Base-by-base conservation (phyloP, 37 sponge, comb jelly and placozoan genomes). In the Cliona cf. orientalis region DNA sequence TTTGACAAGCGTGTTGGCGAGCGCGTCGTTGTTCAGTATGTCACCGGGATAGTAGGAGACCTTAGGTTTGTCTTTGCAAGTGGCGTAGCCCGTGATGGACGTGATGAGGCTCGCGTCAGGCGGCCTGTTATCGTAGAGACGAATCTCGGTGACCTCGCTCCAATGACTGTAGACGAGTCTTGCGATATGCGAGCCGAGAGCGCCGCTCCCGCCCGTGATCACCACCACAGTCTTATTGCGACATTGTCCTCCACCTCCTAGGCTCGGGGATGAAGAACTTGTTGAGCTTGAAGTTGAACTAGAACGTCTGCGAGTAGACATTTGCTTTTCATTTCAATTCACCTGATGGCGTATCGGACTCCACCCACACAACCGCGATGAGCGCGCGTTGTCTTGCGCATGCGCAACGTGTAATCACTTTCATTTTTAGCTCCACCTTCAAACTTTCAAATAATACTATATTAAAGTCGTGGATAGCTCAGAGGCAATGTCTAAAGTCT, bases 181-280 rank as follows among this genome's bases (percentile, higher is more conserved):
- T 43, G 80, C 87, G 2, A 86, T 72, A n/a, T 63, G 42, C 21
- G 44, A 57, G 34, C 87, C 87, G 67, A 86, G 73, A 6, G 11
- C 25, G 2, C 87, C 87, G 53, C 68, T 75, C 12, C 87, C 87
- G 25, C 87, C 87, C 3, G 87, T 86, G 40, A 86, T 74, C 61
- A 70, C 26, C 42, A 86, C 87, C 0, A 71, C 56, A 1, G 31
- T 61, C 29, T 39, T 43, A 21, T 74, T 55, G 38, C 39, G 59
- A 28, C 11, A n/a, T 5, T 26, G 2, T 25, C 23, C 1, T 43
- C 6, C 23, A 21, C 9, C 43, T 61, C 62, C 28, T 61, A 19
- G 4, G 1, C 26, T 23, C 41, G n/a, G 12, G 41, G n/a, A 26
- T 29, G 28, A 2, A 3, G 67, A 31, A 2, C 67, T 39, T 19